A percentile compares a stretch with the other conserved stretches of the same genome.
Evolutionary conservation across 2,113 vertebrate genomes (phyloP).

Genomic region (Rhinolophus ferrumequinum): DNA sequence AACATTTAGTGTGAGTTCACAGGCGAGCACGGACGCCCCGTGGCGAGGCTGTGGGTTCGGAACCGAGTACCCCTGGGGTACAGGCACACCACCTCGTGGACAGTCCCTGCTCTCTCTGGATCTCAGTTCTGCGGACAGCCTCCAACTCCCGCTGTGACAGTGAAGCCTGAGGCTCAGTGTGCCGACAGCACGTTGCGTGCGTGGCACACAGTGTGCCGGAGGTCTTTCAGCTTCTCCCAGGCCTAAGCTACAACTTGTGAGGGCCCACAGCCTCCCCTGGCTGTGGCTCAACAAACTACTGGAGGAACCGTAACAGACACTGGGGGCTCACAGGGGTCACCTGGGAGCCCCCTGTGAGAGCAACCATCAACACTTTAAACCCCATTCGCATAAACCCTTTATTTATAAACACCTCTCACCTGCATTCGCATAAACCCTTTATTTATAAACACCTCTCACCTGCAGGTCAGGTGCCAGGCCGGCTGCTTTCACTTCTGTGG

Average conservation of each 20-base stretch:
- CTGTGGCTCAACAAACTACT: background rate
- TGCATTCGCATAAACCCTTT: background rate
- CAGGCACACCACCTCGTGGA: rapidly evolving
- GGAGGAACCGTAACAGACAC: background rate
- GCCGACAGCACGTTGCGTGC: no score
- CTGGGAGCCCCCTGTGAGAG: rapidly evolving
- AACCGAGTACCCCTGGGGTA: rapidly evolving
- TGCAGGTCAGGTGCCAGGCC: background rate
- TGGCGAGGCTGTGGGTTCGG: background rate
- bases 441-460: background rate
- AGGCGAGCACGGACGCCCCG: background rate
- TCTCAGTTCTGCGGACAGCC: background rate
- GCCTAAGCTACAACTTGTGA: background rate
- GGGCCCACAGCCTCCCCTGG: background rate
- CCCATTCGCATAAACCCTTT: background rate
- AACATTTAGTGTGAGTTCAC: background rate
- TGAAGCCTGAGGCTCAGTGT: background rate
- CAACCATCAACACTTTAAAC: background rate
- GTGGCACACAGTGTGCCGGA: rapidly evolving
- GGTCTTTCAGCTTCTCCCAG: background rate
- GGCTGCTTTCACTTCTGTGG: background rate
- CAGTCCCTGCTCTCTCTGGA: background rate
- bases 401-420: background rate
- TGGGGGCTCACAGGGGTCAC: rapidly evolving
- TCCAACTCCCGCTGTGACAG: background rate